phyloP scores from a whole-genome alignment of 2,888 invertebrate genomes.

The Tinea pellionella region DNA sequence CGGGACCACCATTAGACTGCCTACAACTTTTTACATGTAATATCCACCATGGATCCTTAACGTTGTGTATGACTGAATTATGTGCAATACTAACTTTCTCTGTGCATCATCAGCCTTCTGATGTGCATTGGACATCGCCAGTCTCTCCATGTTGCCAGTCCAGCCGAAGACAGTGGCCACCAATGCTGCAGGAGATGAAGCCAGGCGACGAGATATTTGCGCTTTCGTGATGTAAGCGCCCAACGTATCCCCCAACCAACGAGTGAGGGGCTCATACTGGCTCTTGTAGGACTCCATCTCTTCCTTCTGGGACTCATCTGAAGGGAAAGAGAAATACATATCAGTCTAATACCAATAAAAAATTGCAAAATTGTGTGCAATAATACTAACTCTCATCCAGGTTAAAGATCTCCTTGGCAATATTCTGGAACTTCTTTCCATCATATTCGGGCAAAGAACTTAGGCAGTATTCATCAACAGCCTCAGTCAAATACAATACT shows the following conservation, averaged over 20 bases:
- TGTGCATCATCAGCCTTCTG: constrained; percentile 94
- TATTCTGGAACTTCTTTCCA: constrained; percentile 99
- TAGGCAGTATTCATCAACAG: constrained; percentile 98
- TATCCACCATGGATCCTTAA: too few relatives aligned
- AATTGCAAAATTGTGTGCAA: too few relatives aligned
- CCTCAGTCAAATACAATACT: constrained; percentile 93
- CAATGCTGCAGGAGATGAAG: constrained; percentile 89
- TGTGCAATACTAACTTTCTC: constrained; percentile 58
- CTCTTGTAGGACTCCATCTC: constrained; percentile 80
- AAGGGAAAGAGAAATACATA: too few relatives aligned
- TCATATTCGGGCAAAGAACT: constrained; percentile 97
- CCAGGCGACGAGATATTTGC: constrained; percentile 74
- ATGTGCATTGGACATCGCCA: constrained; percentile 95
- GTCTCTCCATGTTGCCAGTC: constrained; percentile 99
- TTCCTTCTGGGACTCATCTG: constrained; percentile 75
- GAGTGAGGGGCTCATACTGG: constrained; percentile 88
- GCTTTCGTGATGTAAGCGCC: constrained; percentile 81
- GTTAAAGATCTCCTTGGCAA: constrained; percentile 97
- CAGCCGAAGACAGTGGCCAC: constrained; percentile 97
- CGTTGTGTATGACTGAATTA: background rate
- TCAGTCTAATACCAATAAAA: too few relatives aligned
- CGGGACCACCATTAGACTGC: too few relatives aligned
- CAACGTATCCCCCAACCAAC: constrained; percentile 89
- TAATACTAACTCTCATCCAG: constrained; percentile 76
- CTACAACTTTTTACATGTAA: too few relatives aligned